phyloP scores from a whole-genome alignment of 2,888 invertebrate genomes.

The Drosophila percnosoma region DNA sequence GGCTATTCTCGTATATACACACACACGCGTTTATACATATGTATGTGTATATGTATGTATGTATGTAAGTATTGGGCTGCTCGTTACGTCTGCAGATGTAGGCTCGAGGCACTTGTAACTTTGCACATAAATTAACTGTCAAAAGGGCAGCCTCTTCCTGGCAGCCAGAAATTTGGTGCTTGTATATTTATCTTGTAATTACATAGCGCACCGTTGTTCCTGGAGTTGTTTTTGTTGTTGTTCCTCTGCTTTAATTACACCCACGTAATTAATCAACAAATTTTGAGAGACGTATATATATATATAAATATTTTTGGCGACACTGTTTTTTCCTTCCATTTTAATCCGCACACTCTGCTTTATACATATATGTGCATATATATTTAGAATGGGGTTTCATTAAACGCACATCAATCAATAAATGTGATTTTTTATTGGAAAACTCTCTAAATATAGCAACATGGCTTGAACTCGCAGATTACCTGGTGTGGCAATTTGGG shows the following conservation, averaged over 20 bases:
- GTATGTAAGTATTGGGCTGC: constrained; percentile 30
- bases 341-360: neutral
- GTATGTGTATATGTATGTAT: constrained; percentile 7
- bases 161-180: constrained; percentile 51
- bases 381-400: neutral
- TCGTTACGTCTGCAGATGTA: constrained; percentile 49
- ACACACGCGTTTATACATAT: constrained; percentile 3
- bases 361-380: neutral
- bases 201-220: constrained; percentile 53
- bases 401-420: constrained; percentile 6
- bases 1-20: constrained; percentile 35
- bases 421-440: neutral
- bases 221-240: constrained; percentile 16
- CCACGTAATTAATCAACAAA: constrained; percentile 71
- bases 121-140: constrained; percentile 79
- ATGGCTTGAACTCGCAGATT: neutral
- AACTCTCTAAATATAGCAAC: neutral
- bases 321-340: neutral
- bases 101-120: constrained; percentile 76
- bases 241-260: constrained; percentile 64
- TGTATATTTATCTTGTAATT: constrained; percentile 73
- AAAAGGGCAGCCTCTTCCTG: constrained; percentile 57
- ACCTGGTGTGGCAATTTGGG: neutral
- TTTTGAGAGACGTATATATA: constrained; percentile 11
- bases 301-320: constrained; percentile 3